Evolutionary conservation across 2,888 invertebrate genomes (phyloP), one percentile per base, ranked within the genome.

Genomic region (Spodoptera exigua): DNA sequence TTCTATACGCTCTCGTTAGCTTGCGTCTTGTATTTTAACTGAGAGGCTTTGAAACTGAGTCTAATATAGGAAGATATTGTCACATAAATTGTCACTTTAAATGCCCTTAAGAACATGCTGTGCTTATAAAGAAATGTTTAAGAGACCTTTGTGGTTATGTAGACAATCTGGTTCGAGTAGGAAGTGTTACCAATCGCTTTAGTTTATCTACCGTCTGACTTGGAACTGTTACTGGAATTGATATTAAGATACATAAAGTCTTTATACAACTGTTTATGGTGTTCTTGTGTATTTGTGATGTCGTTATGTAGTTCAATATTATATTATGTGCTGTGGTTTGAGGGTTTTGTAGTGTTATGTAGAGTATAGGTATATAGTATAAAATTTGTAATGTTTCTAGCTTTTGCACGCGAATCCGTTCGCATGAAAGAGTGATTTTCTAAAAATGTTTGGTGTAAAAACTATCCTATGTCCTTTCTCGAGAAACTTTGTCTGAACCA

Each of bases 81-180:
- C 87, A 80, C 82, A 85, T 88, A 88, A 87, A 87, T 88, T 85
- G 83, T 80, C 77, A 85, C 86, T 85, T 85, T 84, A 87, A 86
- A 86, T 80, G 82, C 76, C 80, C 55, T 56, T 64, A 64, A 52
- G 46, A 60, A 74, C 79, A 80, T 76, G 78, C 79, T 74, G 78
- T 70, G 70, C 62, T 81, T 81, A 74, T 83, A 84, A 85, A 84
- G 73, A 74, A 74, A 58, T 62, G 68, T 78, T 60, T 62, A 70
- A 72, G 59, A 66, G 57, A 62, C 68, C 70, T 76, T 68, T 66
- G 79, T 70, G 54, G 56, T 64, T 44, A 63, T 71, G 51, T 64
- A 62, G 64, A 78, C 65, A 61, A 71, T 63, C 74, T 68, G 43
- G 52, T 59, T 51, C 59, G 61, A 51, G 79, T 76, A 76, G 76